These are phyloP conservation scores for Chelonoidis abingdonii DNA, from an alignment of 2,113 vertebrate species.

Conservation along the genomic window DNA sequence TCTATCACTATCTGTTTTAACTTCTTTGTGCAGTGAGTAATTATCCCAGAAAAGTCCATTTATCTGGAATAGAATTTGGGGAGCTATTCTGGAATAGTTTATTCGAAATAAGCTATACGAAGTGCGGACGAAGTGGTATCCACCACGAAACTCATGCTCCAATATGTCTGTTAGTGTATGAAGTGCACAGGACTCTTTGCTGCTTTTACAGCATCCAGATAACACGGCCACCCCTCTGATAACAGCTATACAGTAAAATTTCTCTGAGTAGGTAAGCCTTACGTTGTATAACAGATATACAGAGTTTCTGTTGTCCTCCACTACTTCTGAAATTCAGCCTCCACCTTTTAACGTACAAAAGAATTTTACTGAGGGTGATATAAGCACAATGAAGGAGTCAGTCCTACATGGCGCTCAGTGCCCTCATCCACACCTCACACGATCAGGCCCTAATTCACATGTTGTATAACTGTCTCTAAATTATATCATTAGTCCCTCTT, in stretches of 20 bases:
- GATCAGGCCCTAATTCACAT: neutral
- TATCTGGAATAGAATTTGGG: neutral
- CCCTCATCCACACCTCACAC: neutral
- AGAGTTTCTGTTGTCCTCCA: neutral
- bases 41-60: neutral
- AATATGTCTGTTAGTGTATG: too few species aligned
- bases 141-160: too few species aligned
- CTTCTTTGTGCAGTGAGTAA: neutral
- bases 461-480: neutral
- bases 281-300: neutral
- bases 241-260: neutral
- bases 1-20: neutral
- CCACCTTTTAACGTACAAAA: neutral
- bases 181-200: too few species aligned
- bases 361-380: neutral
- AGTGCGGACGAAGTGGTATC: too few species aligned
- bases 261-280: neutral
- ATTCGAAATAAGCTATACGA: neutral
- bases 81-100: too few species aligned
- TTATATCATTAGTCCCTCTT: neutral
- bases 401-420: neutral
- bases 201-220: too few species aligned
- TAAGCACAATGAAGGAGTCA: neutral
- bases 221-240: too few species aligned
- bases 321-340: neutral